Percentiles rank a stretch among this genome's conserved stretches.
These are phyloP conservation scores for Eublepharis macularius DNA, from an alignment of 2,113 vertebrate genomes.

Conservation along the genomic window DNA sequence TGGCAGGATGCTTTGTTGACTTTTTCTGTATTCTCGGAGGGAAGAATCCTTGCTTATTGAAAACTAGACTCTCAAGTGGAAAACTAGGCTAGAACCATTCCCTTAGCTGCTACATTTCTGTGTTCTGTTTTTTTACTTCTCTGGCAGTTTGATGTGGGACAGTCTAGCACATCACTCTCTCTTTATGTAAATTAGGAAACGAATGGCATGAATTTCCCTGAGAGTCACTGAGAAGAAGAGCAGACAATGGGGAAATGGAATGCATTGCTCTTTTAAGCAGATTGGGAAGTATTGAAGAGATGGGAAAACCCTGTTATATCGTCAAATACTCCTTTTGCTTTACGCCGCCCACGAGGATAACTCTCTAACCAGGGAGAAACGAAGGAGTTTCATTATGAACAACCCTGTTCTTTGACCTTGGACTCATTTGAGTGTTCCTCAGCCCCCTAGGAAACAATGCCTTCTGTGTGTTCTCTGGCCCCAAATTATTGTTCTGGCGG, in stretches of 20 bases:
- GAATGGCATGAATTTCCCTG: too few relatives aligned
- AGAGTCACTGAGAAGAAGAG: not conserved
- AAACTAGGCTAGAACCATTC: too few relatives aligned
- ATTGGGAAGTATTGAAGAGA: not conserved
- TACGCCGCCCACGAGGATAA: not conserved
- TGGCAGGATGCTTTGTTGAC: too few relatives aligned
- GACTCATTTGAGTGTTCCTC: fast-evolving
- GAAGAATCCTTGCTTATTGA: too few relatives aligned
- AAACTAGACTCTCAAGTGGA: too few relatives aligned
- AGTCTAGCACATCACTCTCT: too few relatives aligned
- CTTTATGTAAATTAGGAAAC: too few relatives aligned
- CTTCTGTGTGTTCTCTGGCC: not conserved
- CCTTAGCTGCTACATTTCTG: too few relatives aligned
- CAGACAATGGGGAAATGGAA: not conserved
- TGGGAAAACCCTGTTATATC: fast-evolving
- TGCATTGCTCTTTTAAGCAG: not conserved
- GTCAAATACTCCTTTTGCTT: not conserved
- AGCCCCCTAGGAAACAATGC: not conserved
- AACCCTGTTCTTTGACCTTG: not conserved
- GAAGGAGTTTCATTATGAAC: not conserved
- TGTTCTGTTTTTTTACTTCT: too few relatives aligned
- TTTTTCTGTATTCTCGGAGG: too few relatives aligned
- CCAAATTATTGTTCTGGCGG: not conserved
- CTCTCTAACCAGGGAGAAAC: fast-evolving
- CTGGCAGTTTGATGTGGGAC: too few relatives aligned